Evolutionary conservation across 2,113 vertebrate species (phyloP).

Genomic region (mouse (Mus musculus)): GRCm39 chr5:39011001-39011500

Average conservation of each 20-base stretch:
- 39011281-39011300: conserved; percentile 13
- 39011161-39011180: not conserved
- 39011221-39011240: not conserved
- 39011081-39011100: not conserved
- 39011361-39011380: not conserved
- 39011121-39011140: not conserved
- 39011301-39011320: conserved; percentile 42
- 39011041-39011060: not conserved
- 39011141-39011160: not conserved
- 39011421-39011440: not conserved
- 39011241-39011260: conserved; percentile 59
- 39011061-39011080: no score
- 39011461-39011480: not conserved
- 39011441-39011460: not conserved
- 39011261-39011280: not conserved
- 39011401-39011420: not conserved
- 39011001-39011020: no score
- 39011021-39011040: not conserved
- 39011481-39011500: not conserved
- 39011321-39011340: not conserved
- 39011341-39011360: not conserved
- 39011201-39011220: not conserved
- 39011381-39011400: not conserved
- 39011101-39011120: not conserved
- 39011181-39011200: not conserved